phyloP scores from a whole-genome alignment of 1,140 invertebrate species.

The Pectinophora gossypiella region DNA sequence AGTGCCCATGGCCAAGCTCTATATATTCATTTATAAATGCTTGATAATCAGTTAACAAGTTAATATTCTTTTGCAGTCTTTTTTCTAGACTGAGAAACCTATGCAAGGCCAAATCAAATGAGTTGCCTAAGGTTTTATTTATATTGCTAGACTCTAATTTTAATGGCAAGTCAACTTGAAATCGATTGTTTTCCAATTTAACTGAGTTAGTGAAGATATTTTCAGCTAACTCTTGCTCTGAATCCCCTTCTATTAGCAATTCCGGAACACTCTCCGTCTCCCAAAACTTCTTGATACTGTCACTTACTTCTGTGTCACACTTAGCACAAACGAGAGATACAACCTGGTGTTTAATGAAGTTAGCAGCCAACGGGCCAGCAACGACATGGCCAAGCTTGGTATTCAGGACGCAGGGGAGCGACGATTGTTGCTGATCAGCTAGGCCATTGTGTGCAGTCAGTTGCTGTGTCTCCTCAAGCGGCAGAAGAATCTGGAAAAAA shows the following conservation, averaged over 20 bases:
- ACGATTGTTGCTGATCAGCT: neutral
- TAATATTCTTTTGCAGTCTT: neutral
- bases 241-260: neutral
- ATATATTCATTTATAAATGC: neutral
- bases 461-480: neutral
- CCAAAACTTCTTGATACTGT: neutral
- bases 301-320: neutral
- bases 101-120: neutral
- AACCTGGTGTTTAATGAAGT: too few relatives aligned
- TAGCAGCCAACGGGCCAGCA: too few relatives aligned
- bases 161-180: neutral
- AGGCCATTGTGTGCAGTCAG: neutral
- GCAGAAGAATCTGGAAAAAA: conserved; percentile 14
- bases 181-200: neutral
- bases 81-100: neutral
- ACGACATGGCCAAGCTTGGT: neutral
- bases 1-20: neutral
- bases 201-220: neutral
- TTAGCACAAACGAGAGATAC: too few relatives aligned
- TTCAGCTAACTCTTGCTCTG: neutral
- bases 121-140: neutral
- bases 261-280: neutral
- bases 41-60: neutral
- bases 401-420: neutral
- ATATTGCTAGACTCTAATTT: neutral